Evolutionary conservation across 1,140 invertebrate genomes (phyloP).

Genomic region (Megathymus violae): DNA sequence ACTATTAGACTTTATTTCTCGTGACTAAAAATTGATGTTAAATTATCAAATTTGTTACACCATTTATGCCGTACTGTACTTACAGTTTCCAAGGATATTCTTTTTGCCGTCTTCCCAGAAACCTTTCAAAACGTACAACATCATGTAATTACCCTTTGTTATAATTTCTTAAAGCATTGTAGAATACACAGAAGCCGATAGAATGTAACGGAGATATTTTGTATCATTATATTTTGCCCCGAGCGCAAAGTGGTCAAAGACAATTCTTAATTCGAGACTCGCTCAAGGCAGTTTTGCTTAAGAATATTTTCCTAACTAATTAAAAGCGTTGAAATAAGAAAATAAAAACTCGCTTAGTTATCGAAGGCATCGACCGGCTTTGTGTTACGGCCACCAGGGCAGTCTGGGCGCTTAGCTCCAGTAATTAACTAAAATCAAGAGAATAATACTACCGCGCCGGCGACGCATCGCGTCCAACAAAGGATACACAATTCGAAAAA

Average conservation of each 20-base stretch:
- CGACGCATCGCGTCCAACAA: constrained; percentile 53
- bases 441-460: constrained; percentile 46
- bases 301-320: constrained; percentile 83
- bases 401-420: constrained; percentile 59
- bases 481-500: constrained; percentile 49
- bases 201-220: constrained; percentile 57
- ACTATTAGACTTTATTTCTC: too few species aligned
- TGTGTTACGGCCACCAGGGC: constrained; percentile 75
- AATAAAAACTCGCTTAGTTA: constrained; percentile 74
- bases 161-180: constrained; percentile 58
- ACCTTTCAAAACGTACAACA: too few species aligned
- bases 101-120: too few species aligned
- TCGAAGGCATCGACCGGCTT: constrained; percentile 78
- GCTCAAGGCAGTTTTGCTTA: constrained; percentile 71
- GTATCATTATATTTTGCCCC: constrained; percentile 61
- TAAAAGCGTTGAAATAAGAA: constrained; percentile 81
- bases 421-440: constrained; percentile 79
- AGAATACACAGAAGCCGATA: constrained; percentile 66
- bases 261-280: constrained; percentile 57
- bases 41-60: too few species aligned
- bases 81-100: too few species aligned
- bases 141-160: constrained; percentile 46
- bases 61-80: too few species aligned
- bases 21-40: too few species aligned
- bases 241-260: constrained; percentile 60